Base-by-base conservation (phyloP, 2,888 invertebrate genomes). In the Gastracanthus pulcherrimus region DNA sequence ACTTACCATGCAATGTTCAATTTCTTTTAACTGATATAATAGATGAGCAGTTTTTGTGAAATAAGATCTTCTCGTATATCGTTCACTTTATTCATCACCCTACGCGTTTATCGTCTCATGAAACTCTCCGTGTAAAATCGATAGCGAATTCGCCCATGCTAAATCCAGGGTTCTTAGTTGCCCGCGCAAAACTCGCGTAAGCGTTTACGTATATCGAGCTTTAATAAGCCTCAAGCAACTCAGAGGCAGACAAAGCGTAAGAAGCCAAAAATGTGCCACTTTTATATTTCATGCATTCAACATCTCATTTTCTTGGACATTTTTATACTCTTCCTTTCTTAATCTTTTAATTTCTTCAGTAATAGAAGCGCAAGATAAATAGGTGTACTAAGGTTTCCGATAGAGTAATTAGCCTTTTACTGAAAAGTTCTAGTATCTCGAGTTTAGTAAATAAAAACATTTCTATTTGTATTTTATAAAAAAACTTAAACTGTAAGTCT, bases 81-180 rank as follows among this genome's bases (percentile, higher is more conserved):
- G 23, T 23, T 31, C 62, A 34, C 38, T 9, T 64, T 64, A 64
- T 19, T 34, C 62, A 64, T 34, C 31, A 64, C 36, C 23, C 36
- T 36, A 34, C 23, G 23, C 38, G 9, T 38, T 36, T 38, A 64
- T 64, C 38, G 38, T 36, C 64, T 64, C 38, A 13, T 29, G 19
- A 38, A 64, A 64, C 36, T 38, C 38, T 23, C 26, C 23, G 26
- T 64, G 38, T 36, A 36, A 64, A 64, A 64, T 64, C 64, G 38
- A 64, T 64, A 38, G 64, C 64, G 64, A 64, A 36, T 64, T 38
- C 64, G 36, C 16, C 38, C 64, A 64, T 64, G 19, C 34, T 38
- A 64, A 64, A 64, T 38, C 64, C 64, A 5, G 34, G 38, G 64
- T 38, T 38, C 64, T 38, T 38, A 55, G 26, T 55, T 13, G 23